Evolutionary conservation across 1,140 invertebrate genomes (phyloP).

Genomic region (Octopus bimaculoides): DNA sequence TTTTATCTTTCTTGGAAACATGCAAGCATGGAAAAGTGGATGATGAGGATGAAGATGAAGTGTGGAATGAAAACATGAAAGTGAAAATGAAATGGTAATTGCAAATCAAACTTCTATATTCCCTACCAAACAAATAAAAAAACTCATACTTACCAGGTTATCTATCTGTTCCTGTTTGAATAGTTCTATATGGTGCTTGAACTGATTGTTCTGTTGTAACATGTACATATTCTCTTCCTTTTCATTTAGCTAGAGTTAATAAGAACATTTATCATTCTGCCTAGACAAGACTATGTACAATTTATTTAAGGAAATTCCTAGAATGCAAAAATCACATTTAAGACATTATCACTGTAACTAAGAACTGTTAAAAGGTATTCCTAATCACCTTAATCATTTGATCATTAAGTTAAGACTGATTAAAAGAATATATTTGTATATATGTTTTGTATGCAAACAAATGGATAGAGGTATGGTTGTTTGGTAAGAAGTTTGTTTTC

Average conservation of each 20-base stretch:
- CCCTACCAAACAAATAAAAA: no score
- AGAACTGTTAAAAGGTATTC: not conserved
- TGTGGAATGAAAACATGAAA: no score
- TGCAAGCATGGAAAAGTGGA: no score
- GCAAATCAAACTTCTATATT: no score
- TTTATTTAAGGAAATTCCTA: not conserved
- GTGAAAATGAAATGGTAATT: no score
- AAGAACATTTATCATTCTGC: not conserved
- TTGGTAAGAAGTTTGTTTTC: no score
- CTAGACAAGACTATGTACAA: not conserved
- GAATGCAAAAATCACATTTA: not conserved
- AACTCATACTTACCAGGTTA: constrained; percentile 42
- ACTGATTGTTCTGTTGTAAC: constrained; percentile 46
- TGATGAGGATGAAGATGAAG: no score
- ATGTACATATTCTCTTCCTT: constrained; percentile 53
- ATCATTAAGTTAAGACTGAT: no score
- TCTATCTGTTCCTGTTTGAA: constrained; percentile 53
- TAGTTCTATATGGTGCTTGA: constrained; percentile 50
- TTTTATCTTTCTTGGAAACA: no score
- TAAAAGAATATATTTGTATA: no score
- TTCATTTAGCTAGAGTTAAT: constrained; percentile 44
- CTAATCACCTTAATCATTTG: constrained; percentile 1
- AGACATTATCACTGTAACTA: not conserved
- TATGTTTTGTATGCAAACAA: no score
- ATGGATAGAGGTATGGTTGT: no score